Percentiles rank a stretch among this genome's conserved stretches.
These are phyloP conservation scores for Pemphredon lugubris DNA, from an alignment of 2,888 invertebrate genomes.

Conservation along the genomic window DNA sequence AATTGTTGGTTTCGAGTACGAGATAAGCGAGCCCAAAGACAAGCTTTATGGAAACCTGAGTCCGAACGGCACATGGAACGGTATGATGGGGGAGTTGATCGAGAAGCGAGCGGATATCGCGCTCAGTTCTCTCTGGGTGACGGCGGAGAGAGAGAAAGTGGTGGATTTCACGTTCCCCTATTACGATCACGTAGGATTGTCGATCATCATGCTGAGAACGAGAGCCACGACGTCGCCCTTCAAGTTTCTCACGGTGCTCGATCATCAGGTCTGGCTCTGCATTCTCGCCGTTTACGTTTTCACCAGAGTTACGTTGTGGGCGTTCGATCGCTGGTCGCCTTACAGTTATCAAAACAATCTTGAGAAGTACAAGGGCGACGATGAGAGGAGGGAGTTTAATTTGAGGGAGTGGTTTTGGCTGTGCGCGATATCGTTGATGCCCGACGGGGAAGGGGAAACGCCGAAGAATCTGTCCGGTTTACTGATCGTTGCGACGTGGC, in stretches of 20 bases:
- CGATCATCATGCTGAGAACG: slow-evolving; percentile 96
- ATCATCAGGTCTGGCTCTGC: slow-evolving; percentile 98
- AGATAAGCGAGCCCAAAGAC: slow-evolving; percentile 90
- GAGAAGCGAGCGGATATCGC: slow-evolving; percentile 96
- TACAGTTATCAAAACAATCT: slow-evolving; percentile 98
- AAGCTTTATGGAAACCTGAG: slow-evolving; percentile 94
- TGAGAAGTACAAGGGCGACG: slow-evolving; percentile 95
- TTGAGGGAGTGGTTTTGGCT: slow-evolving; percentile 99
- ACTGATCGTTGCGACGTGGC: slow-evolving; percentile 98
- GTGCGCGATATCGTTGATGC: slow-evolving; percentile 98
- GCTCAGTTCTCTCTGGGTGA: slow-evolving; percentile 95
- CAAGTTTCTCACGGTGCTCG: slow-evolving; percentile 97
- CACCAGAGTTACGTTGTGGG: slow-evolving; percentile 96
- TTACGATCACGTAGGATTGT: slow-evolving; percentile 98
- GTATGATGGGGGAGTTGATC: slow-evolving; percentile 90
- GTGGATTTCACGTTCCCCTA: slow-evolving; percentile 99
- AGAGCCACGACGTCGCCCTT: slow-evolving; percentile 95
- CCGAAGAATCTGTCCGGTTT: slow-evolving; percentile 98
- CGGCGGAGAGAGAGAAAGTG: slow-evolving; percentile 98
- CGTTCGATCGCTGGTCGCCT: slow-evolving; percentile 98
- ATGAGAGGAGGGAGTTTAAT: slow-evolving; percentile 96
- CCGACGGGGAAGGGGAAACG: slow-evolving; percentile 96
- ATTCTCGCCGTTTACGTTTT: slow-evolving; percentile 97
- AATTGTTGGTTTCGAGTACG: slow-evolving; percentile 94
- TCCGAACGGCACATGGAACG: slow-evolving; percentile 92